These are phyloP conservation scores for Oncorhynchus keta DNA, from an alignment of 2,113 vertebrate species.

Conservation along the genomic window DNA sequence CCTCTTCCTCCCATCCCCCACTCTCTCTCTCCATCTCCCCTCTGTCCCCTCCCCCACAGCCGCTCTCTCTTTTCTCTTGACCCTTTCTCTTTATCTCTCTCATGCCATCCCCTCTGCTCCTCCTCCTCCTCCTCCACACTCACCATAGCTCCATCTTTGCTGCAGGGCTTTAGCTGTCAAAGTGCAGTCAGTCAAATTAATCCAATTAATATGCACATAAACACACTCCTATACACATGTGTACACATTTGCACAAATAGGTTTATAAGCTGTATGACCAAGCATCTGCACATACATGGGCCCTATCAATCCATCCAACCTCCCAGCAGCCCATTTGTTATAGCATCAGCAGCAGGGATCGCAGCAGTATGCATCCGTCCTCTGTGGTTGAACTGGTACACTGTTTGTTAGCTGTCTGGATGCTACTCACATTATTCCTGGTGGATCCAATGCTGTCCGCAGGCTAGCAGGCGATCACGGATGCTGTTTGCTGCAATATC, in stretches of 20 bases:
- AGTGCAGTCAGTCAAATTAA: slow-evolving; percentile 42
- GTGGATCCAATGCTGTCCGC: no score
- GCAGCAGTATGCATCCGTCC: not conserved
- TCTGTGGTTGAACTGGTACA: not conserved
- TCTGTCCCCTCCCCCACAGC: slow-evolving; percentile 16
- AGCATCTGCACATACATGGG: not conserved
- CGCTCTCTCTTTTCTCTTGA: slow-evolving; percentile 1
- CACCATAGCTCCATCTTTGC: slow-evolving; percentile 2
- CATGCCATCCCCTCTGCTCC: not conserved
- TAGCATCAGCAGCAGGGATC: not conserved
- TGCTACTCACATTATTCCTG: not conserved
- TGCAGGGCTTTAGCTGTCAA: not conserved
- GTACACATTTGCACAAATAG: not conserved
- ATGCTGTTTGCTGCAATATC: no score
- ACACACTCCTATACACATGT: slow-evolving; percentile 14
- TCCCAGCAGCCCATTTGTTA: not conserved
- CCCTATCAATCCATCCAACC: no score
- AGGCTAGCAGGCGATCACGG: no score
- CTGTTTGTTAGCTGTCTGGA: not conserved
- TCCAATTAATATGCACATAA: slow-evolving; percentile 31
- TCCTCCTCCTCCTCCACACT: not conserved
- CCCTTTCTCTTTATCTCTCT: slow-evolving; percentile 13
- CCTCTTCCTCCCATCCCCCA: no score
- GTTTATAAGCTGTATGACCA: not conserved
- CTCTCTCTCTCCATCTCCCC: slow-evolving; percentile 16